phyloP scores from a whole-genome alignment of 2,888 invertebrate species.

The Labia minor region DNA sequence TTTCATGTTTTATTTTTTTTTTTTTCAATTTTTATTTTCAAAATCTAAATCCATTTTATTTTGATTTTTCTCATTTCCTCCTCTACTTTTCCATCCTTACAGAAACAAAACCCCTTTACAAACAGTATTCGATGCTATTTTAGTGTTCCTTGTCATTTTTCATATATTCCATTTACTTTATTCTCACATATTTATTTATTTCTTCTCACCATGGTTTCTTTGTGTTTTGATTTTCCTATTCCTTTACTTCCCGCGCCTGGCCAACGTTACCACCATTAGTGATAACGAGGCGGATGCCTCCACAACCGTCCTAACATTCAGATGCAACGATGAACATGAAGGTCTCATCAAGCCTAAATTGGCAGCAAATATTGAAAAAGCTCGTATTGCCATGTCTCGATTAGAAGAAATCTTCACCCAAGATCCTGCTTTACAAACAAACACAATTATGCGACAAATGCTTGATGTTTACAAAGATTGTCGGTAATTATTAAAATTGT shows the following conservation, averaged over 20 bases:
- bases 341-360: conserved; percentile 45
- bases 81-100: background rate
- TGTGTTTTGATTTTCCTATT: background rate
- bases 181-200: background rate
- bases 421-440: conserved; percentile 62
- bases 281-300: conserved; percentile 5
- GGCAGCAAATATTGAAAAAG: conserved; percentile 65
- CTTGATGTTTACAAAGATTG: conserved; percentile 76
- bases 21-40: background rate
- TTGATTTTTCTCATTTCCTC: background rate
- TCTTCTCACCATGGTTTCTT: background rate
- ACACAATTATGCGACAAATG: conserved; percentile 64
- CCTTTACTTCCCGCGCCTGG: background rate
- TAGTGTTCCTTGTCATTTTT: background rate
- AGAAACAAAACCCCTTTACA: background rate
- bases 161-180: background rate
- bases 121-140: background rate
- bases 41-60: conserved; percentile 15
- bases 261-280: background rate
- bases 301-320: conserved; percentile 17
- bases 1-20: conserved; percentile 23
- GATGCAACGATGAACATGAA: conserved; percentile 28
- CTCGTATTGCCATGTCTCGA: conserved; percentile 60
- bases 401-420: conserved; percentile 70
- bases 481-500: conserved; percentile 32